Base-by-base conservation (phyloP, 23 tunicate species). In the Oikopleura vanhoeffeni region DNA sequence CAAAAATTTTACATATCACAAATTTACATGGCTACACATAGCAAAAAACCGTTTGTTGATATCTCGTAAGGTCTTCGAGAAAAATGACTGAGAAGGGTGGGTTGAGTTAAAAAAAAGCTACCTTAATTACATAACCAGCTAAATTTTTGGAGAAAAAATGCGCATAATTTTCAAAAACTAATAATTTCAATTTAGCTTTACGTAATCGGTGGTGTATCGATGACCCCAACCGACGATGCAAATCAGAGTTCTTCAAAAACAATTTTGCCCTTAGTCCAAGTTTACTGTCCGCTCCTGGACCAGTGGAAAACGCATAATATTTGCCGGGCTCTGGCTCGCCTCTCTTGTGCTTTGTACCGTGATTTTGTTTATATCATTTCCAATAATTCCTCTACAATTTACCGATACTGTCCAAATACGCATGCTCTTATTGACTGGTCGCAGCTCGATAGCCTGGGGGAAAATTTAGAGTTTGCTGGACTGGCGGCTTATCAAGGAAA, bases 191-290 rank as follows among this genome's bases (percentile, higher is more conserved):
- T 49, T 49, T 24, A 91, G 86, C 76, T 91, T 67, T 89, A 92
- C 83, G 92, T 92, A 79, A 92, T 92, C 38, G 97, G 97, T 1
- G 97, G 97, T 33, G 97, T 92, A 18, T 89, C 92, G 82, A 92
- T 92, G 92, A 84, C 90, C 18, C 91, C 88, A 49, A 49, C 60
- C 60, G 79, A 18, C 34, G 79, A 30, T 71, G 4, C 79, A 71
- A 71, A 4, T 13, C 79, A 13, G 3, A 71, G 35, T 71, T 40
- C 58, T 28, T 0, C 58, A 28, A 83, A 83, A 40, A 27, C 34
- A 27, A 30, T 34, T 0, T 34, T 40, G 24, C 18, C n/a, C 71
- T 0, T 40, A 27, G 58, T 83, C 40, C 58, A 40, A 40, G n/a
- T 0, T 8, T 83, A 83, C 71, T 83, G 58, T 39, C 58, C 58